Evolutionary conservation across 1,140 invertebrate species (phyloP), one percentile per base, ranked within the genome.

Genomic region (Sitodiplosis mosellana): DNA sequence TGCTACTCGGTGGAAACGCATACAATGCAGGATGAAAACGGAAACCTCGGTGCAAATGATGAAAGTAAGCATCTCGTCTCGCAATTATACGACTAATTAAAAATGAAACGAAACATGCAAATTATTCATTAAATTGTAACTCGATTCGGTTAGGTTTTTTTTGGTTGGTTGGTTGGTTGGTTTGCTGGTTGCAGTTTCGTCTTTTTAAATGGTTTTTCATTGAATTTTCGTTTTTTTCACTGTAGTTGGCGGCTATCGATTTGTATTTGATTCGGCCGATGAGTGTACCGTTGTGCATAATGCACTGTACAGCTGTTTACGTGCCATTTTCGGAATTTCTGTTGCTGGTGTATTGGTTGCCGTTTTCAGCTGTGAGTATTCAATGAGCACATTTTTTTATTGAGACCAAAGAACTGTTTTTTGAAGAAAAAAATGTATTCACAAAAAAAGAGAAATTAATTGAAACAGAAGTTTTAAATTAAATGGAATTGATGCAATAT

Each of bases 261-360:
- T 76, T 53, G 75, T 86, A 5, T 89, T 91, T 59, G 83, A 87
- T 54, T 80, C 83, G 8, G 85, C 84, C 0, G 76, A 80, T 0
- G 81, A 86, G 56, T 92, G 87, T 62, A 83, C 83, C 37, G 85
- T 87, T 1, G 82, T 90, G 0, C 86, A 90, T 63, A 85, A 86
- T 5, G 81, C 80, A 1, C 63, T 90, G 2, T 90, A 89, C 63
- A 80, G 83, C 50, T 91, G 87, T 56, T 66, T 91, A 12, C 69
- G 87, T 7, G 87, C 83, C 0, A 78, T 91, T 51, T 92, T 91
- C 66, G 87, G 86, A 1, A 71, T 90, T 14, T 89, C 86, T 3
- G 87, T 92, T 1, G 80, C 83, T 52, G 86, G 87, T 5, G 87
- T 91, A 40, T 68, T 91, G 2, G 81, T 89, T 15, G 89, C 85